phyloP scores from a whole-genome alignment of 2,888 invertebrate species.

The Ditylenchus weischeri region DNA sequence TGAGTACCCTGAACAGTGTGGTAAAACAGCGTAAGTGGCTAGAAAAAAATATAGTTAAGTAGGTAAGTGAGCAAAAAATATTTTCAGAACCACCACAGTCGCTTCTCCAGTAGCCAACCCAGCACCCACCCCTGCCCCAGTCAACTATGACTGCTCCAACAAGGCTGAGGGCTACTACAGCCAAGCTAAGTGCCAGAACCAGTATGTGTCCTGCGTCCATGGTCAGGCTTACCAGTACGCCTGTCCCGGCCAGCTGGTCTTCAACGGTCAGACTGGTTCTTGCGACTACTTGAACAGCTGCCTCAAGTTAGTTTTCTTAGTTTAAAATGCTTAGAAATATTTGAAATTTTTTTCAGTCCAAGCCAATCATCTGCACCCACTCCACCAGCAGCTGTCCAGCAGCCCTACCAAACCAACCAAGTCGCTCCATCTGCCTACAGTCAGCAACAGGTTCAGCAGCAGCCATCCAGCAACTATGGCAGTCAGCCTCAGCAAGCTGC shows the following conservation, averaged over 20 bases:
- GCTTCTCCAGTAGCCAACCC: conserved; percentile 36
- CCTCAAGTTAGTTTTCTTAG: too few relatives aligned
- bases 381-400: too few relatives aligned
- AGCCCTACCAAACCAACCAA: too few relatives aligned
- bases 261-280: conserved; percentile 17
- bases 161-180: conserved; percentile 28
- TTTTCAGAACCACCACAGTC: conserved; percentile 37
- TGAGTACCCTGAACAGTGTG: conserved; percentile 31
- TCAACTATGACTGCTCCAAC: conserved; percentile 14
- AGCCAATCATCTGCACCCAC: too few relatives aligned
- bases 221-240: conserved; percentile 28
- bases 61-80: neutral
- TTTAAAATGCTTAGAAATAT: too few relatives aligned
- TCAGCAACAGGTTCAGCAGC: too few relatives aligned
- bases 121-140: conserved; percentile 35
- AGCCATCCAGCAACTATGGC: too few relatives aligned
- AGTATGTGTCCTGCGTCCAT: conserved; percentile 25
- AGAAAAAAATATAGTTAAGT: neutral
- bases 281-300: neutral
- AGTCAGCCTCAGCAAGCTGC: too few relatives aligned
- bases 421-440: too few relatives aligned
- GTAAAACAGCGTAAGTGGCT: neutral
- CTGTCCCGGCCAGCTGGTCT: conserved; percentile 14
- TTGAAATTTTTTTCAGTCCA: too few relatives aligned
- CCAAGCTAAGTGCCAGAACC: conserved; percentile 16